phyloP scores from a whole-genome alignment of 2,113 vertebrate genomes.

The Nesoenas mayeri region DNA sequence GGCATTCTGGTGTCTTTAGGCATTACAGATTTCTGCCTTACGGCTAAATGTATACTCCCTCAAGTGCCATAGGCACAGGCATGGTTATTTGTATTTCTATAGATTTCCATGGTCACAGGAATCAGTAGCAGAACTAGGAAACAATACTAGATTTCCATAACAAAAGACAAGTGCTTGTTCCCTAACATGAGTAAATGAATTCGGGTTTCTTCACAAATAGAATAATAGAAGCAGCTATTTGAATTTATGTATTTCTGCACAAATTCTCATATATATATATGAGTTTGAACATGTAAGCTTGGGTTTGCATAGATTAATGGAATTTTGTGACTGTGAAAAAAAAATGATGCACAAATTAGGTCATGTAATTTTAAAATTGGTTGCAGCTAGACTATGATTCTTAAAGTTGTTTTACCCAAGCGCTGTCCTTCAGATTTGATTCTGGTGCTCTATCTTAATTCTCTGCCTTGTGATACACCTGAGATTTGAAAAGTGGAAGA shows the following conservation, averaged over 20 bases:
- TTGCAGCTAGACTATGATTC: not conserved
- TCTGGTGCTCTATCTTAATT: not conserved
- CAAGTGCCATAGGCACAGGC: not conserved
- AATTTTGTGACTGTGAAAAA: not conserved
- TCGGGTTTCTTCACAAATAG: not conserved
- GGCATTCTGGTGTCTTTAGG: not conserved
- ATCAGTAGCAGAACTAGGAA: not conserved
- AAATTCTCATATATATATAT: not conserved
- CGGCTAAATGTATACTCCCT: not conserved
- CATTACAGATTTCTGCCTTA: not conserved
- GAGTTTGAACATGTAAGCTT: not conserved
- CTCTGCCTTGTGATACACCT: not conserved
- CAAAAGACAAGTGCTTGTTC: slow-evolving; percentile 2
- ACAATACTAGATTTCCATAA: slow-evolving; percentile 57
- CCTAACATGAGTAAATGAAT: not conserved
- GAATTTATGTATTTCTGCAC: not conserved
- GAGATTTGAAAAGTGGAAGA: not conserved
- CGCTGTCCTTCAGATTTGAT: not conserved
- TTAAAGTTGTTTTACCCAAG: not conserved
- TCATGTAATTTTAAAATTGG: not conserved
- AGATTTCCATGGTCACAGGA: slow-evolving; percentile 32
- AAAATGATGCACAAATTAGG: not conserved
- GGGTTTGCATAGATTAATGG: not conserved
- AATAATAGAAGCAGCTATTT: not conserved
- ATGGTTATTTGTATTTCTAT: slow-evolving; percentile 3